These are phyloP conservation scores for Andrena minutula DNA, from an alignment of 2,888 invertebrate genomes.

Conservation along the genomic window DNA sequence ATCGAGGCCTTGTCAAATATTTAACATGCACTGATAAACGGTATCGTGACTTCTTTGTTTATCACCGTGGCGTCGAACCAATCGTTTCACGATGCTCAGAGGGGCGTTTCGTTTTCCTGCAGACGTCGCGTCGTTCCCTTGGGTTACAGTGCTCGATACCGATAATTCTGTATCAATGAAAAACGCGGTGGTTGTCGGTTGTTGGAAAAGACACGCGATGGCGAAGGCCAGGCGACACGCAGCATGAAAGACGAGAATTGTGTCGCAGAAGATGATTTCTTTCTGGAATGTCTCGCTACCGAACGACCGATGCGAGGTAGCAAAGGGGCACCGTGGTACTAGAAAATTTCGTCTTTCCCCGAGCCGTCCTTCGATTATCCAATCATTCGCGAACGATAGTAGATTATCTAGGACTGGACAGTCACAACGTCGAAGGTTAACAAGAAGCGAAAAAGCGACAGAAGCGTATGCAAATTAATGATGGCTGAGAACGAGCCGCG, in stretches of 20 bases:
- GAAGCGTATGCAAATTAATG: constrained; percentile 13
- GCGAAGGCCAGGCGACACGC: not conserved
- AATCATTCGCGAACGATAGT: not conserved
- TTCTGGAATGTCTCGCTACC: not conserved
- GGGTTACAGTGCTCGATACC: not conserved
- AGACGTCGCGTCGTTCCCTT: not conserved
- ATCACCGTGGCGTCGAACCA: not conserved
- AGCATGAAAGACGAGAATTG: not conserved
- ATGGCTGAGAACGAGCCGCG: not conserved
- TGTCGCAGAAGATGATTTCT: not conserved
- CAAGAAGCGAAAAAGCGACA: not conserved
- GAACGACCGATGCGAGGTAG: not conserved
- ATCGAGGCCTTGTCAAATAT: not conserved
- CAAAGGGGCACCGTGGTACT: no score
- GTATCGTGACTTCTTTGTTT: constrained; percentile 23
- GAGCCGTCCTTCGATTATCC: not conserved
- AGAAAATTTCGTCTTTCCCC: not conserved
- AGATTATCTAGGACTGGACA: constrained; percentile 2
- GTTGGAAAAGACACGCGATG: constrained; percentile 14
- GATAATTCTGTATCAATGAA: constrained; percentile 23
- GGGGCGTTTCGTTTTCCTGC: constrained; percentile 13
- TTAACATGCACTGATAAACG: constrained; percentile 28
- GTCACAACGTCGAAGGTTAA: not conserved
- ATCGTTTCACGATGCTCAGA: not conserved
- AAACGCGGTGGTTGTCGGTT: not conserved